Evolutionary conservation across 2,797 vertebrate species (phyloP), one percentile per base, ranked within the genome.

Genomic region (Choloepus didactylus): DNA sequence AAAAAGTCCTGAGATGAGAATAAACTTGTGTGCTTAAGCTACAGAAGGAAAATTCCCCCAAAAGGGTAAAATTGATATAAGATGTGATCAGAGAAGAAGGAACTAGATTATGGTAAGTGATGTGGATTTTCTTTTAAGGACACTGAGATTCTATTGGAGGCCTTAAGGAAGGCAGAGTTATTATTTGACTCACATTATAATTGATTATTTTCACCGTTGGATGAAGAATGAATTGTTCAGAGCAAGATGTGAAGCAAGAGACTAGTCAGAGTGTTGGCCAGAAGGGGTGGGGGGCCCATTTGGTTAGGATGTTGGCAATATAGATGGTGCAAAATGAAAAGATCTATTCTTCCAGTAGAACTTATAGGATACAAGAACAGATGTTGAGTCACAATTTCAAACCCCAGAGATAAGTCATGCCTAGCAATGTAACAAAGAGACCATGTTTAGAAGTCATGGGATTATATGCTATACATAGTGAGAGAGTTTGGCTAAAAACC

Each of bases 261-360:
- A 35, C 31, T 16, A 72, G 14, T 8, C 1, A 27, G 0, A 14
- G 21, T 2, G 51, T 7, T 1, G 51, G 38, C 38, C 49, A 75
- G 77, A 70, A 19, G 18, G 4, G 54, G 54, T 16, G 10, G 67
- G 29, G 31, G 23, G 38, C 4, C 31, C 27, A 60, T 23, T n/a
- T 60, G 54, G 2, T 92, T 0, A 90, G 41, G 66, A 92, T 27
- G 25, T 12, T 31, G 29, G 0, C 18, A 62, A n/a, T 9, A 10
- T 29, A 72, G 7, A 25, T 7, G 59, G 27, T 6, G 54, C 44
- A 84, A 76, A 27, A 54, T 23, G 54, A 38, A 31, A 6, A 67
- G 31, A 9, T 75, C 15, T 49, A 25, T 46, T 46, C 54, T 84
- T 77, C n/a, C 38, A 70, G 44, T 3, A 21, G 16, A 80, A n/a